These are phyloP conservation scores for Drosophila leontia DNA, from an alignment of 1,140 invertebrate species.

Conservation along the genomic window DNA sequence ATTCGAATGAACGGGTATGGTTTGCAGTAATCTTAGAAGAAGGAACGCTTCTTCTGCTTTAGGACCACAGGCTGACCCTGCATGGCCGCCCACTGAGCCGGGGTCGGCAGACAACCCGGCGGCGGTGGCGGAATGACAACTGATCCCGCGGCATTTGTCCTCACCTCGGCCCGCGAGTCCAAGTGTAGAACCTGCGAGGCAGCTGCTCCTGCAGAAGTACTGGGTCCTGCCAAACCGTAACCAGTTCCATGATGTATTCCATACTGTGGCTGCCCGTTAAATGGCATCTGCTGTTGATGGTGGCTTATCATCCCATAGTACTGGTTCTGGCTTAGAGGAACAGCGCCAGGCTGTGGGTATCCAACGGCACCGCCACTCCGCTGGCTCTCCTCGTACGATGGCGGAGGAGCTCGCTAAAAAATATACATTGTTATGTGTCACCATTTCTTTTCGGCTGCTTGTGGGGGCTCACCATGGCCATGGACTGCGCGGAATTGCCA, in stretches of 20 bases:
- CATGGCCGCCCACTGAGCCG: constrained; percentile 77
- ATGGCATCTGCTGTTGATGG: constrained; percentile 60
- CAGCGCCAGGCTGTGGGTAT: constrained; percentile 15
- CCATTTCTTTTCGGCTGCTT: not conserved
- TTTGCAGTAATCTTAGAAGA: constrained; percentile 60
- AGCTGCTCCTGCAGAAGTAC: constrained; percentile 52
- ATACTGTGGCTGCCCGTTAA: constrained; percentile 20
- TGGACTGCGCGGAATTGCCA: constrained; percentile 7
- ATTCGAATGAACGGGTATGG: constrained; percentile 49
- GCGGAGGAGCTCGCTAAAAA: constrained; percentile 71
- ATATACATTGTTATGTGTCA: too few species aligned
- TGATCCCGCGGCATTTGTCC: constrained; percentile 59
- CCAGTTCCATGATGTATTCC: constrained; percentile 31
- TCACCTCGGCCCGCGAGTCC: constrained; percentile 65
- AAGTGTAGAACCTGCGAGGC: constrained; percentile 61
- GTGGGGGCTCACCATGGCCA: constrained; percentile 55
- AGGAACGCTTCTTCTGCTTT: constrained; percentile 81
- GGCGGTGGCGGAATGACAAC: constrained; percentile 78
- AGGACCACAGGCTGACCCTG: constrained; percentile 77
- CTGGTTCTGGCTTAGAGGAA: constrained; percentile 50
- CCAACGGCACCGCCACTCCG: constrained; percentile 11
- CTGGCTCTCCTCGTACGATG: constrained; percentile 78
- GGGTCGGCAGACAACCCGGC: constrained; percentile 73
- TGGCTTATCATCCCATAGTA: constrained; percentile 72
- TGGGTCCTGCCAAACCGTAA: constrained; percentile 56